Conservation (phyloP, 2,797 vertebrate genomes). For the Sorex maritimensis region DNA sequence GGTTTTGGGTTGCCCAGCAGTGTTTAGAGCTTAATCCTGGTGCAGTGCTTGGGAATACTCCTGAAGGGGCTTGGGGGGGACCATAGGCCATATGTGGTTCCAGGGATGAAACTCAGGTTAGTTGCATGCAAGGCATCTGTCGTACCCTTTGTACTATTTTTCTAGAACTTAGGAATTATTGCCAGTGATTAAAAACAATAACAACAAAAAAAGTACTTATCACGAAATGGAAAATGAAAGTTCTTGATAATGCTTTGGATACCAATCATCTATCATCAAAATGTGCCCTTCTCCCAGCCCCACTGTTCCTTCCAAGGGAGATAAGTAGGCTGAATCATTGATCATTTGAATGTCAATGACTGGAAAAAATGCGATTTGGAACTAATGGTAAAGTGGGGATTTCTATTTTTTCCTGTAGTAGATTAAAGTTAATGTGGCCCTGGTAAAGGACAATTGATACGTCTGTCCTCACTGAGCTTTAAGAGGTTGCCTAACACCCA, state of each 20-base stretch:
- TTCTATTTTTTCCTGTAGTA: not conserved
- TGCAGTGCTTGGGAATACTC: too few species aligned
- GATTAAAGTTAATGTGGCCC: not conserved
- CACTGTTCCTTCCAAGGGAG: not conserved
- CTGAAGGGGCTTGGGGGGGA: too few species aligned
- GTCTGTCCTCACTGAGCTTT: not conserved
- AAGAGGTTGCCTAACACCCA: not conserved
- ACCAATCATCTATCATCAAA: not conserved
- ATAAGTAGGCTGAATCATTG: not conserved
- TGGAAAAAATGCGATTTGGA: slow-evolving; percentile 2
- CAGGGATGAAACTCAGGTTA: too few species aligned
- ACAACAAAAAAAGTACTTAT: not conserved
- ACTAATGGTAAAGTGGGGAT: not conserved
- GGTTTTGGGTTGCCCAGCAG: too few species aligned
- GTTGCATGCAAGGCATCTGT: too few species aligned
- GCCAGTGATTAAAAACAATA: not conserved
- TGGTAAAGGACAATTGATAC: not conserved
- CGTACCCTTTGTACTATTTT: too few species aligned
- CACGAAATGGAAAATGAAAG: not conserved
- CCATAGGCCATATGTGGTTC: too few species aligned
- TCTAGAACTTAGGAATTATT: not conserved
- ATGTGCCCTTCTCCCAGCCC: not conserved
- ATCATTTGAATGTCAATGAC: not conserved
- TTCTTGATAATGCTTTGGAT: not conserved
- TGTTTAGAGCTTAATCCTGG: too few species aligned